Evolutionary conservation across 2,113 vertebrate species (phyloP), one percentile per base, ranked within the genome.

Genomic region (Xiphophorus hellerii): DNA sequence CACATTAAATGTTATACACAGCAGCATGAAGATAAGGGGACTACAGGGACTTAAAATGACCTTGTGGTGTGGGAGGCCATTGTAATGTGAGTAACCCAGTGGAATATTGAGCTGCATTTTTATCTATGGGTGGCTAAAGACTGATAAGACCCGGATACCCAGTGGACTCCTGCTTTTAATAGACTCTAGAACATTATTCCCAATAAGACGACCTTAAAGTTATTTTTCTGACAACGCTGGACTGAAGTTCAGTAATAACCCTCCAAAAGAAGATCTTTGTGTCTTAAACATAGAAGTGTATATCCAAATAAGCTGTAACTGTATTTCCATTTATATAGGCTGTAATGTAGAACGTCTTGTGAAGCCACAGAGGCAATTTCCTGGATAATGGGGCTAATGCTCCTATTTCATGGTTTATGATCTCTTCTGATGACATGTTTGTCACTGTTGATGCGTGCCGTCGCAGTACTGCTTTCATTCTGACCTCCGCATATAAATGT

Each of bases 341-440:
- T 72, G 74, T 88, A 84, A 88, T 88, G 77, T 83, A 63, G 79
- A 85, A 77, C 64, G 83, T 79, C 86, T 82, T 85, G 77, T 88
- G 88, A 90, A 89, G 87, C 83, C 83, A 86, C 86, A 72, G 66
- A 90, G 85, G 84, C 87, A 91, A 91, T 91, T 90, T 92, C 85
- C 90, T 86, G 88, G 82, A 89, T 92, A 92, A 91, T 85, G 39
- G 71, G 69, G 76, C 82, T 90, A 93, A 92, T 90, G 86, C 86
- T 89, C 33, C 81, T 92, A 93, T 87, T 88, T 85, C 81, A 93
- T 89, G 85, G 72, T 83, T 87, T 90, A 84, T 91, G 88, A 92
- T 89, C 87, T 80, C 77, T 73, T 86, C 77, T 90, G 90, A 92
- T 91, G 90, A 91, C 90, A 89, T 79, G 89, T 92, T 92, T 91